Evolutionary conservation across 2,113 vertebrate species (phyloP), one percentile per base, ranked within the genome.

Genomic region (Nansenia antarctica): DNA sequence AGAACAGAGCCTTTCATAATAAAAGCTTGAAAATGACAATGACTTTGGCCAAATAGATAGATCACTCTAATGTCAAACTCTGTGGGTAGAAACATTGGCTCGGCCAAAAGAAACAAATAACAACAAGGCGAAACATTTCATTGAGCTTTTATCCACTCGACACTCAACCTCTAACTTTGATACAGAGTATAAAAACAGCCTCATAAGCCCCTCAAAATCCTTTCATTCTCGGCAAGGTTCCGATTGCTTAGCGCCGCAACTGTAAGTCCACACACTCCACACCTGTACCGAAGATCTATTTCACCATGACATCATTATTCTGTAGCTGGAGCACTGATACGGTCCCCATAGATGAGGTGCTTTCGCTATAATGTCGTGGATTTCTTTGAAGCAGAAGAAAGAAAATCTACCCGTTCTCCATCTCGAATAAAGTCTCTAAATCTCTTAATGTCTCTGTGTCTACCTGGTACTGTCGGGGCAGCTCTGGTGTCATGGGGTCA

Each of bases 251-350:
- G 39, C 22, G 58, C 73, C 55, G 71, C 39, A n/a, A n/a, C n/a
- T n/a, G n/a, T 72, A 80, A 81, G 65, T 72, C 80, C 24, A 63
- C 66, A 53, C 62, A 72, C 70, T 85, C 76, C 74, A 29, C 35
- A 3, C 64, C 61, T 76, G 49, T 62, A 67, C 73, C n/a, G 15
- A n/a, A n/a, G 12, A 22, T 27, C 4, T 27, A 22, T 26, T 26
- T 54, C 1, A 24, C 11, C 24, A 11, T 54, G 8, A 20, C 3
- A 0, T 26, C 2, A 54, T 12, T 54, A 27, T 22, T 11, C 20
- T n/a, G n/a, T n/a, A n/a, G n/a, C n/a, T n/a, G n/a, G n/a, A n/a
- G n/a, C n/a, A n/a, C n/a, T n/a, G n/a, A n/a, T n/a, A n/a, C n/a
- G 11, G 24, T 20, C 24, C 52, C 8, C 20, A 20, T 26, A 24